These are phyloP conservation scores for Melopsittacus undulatus DNA, from an alignment of 2,797 vertebrate genomes.

Conservation along the genomic window DNA sequence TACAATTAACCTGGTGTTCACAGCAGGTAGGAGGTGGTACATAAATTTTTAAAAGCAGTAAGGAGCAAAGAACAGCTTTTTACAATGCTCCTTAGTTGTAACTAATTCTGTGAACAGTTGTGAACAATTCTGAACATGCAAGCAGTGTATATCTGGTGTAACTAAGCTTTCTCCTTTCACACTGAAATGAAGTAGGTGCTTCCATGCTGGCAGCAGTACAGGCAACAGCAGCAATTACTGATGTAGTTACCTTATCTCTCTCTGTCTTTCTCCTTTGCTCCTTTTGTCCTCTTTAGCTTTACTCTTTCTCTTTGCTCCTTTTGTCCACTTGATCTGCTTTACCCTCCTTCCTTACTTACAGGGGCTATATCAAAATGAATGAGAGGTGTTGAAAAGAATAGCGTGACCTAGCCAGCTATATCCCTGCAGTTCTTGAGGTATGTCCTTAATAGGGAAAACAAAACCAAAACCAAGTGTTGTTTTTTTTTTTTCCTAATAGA, in stretches of 20 bases:
- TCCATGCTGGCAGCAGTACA: neutral
- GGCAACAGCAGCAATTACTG: neutral
- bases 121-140: fast-evolving
- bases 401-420: neutral
- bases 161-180: neutral
- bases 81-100: neutral
- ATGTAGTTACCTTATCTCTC: neutral
- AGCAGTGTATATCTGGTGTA: neutral
- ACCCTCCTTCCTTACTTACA: neutral
- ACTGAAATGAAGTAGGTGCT: neutral
- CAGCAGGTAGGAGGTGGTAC: neutral
- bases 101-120: neutral
- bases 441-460: neutral
- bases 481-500: neutral
- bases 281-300: neutral
- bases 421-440: conserved; percentile 16
- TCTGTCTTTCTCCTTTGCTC: neutral
- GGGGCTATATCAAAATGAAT: neutral
- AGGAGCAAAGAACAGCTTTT: neutral
- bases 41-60: neutral
- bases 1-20: fast-evolving
- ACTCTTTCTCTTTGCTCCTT: neutral
- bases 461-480: neutral
- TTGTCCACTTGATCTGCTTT: neutral
- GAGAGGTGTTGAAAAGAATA: neutral